Percentiles rank a stretch among this genome's conserved stretches.
Conservation (phyloP, 2,888 invertebrate genomes). For the Dicyrtomina minuta region DNA sequence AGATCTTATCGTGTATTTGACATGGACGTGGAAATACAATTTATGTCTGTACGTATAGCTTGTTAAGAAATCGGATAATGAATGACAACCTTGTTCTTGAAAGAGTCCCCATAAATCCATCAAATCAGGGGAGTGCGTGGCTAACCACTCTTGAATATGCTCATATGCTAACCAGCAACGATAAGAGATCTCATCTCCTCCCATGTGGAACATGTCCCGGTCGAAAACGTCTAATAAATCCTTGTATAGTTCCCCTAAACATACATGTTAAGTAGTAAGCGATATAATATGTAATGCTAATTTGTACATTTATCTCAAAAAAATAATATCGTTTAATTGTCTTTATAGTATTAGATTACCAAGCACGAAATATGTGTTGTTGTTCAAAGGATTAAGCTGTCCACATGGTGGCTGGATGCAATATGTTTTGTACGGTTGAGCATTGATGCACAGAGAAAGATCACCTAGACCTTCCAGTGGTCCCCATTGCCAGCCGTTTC, state of each 20-base stretch:
- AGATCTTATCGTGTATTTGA: constrained; percentile 74
- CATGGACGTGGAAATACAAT: constrained; percentile 63
- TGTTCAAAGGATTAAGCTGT: constrained; percentile 54
- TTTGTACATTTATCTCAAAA: no score
- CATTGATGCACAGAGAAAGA: constrained; percentile 76
- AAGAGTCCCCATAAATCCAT: constrained; percentile 53
- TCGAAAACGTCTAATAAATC: constrained; percentile 72
- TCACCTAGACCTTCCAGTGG: constrained; percentile 67
- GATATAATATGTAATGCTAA: no score
- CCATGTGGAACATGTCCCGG: constrained; percentile 54
- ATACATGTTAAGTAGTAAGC: not conserved
- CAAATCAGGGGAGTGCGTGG: constrained; percentile 56
- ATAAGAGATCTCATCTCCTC: constrained; percentile 70
- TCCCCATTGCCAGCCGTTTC: constrained; percentile 55
- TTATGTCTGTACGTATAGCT: no score
- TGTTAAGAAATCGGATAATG: not conserved
- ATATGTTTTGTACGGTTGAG: constrained; percentile 69
- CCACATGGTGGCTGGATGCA: constrained; percentile 80
- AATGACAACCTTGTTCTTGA: constrained; percentile 39
- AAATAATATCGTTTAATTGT: no score
- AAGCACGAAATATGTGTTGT: constrained; percentile 52
- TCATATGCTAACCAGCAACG: constrained; percentile 76
- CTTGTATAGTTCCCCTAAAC: constrained; percentile 64
- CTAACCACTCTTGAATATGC: constrained; percentile 62
- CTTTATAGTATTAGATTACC: no score